Percentiles rank a stretch among this genome's conserved stretches.
phyloP scores from a whole-genome alignment of 1,140 invertebrate species.

The Pseudachorutes palmiensis region DNA sequence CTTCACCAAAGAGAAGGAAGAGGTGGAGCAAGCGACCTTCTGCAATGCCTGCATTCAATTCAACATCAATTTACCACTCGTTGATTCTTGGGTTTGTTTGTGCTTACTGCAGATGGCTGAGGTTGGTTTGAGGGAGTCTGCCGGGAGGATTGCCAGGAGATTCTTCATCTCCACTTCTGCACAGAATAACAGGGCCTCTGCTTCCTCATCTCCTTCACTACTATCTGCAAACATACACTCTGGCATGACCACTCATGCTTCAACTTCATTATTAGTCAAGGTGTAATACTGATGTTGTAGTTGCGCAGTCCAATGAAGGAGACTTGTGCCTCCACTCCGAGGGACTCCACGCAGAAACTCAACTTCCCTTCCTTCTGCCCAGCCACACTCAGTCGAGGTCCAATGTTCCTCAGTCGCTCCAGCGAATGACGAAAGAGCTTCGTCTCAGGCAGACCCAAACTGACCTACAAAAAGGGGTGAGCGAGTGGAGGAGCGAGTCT shows the following conservation, averaged over 20 bases:
- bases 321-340: background rate
- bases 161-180: constrained; percentile 52
- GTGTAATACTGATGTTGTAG: background rate
- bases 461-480: background rate
- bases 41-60: constrained; percentile 46
- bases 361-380: background rate
- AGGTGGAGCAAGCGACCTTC: constrained; percentile 50
- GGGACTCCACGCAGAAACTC: background rate
- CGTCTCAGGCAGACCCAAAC: background rate
- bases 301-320: background rate
- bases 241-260: no score
- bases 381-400: background rate
- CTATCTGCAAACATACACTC: no score
- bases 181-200: constrained; percentile 38
- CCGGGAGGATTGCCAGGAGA: constrained; percentile 50
- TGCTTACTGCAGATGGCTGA: constrained; percentile 51
- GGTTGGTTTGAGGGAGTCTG: constrained; percentile 51
- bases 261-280: no score
- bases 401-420: background rate
- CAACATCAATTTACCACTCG: background rate
- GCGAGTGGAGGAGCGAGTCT: background rate
- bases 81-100: constrained; percentile 19
- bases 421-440: background rate
- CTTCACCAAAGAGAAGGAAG: constrained; percentile 50
- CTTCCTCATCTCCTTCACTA: background rate